Evolutionary conservation across 2,888 invertebrate genomes (phyloP).

Genomic region (Drosophila maculinotata): DNA sequence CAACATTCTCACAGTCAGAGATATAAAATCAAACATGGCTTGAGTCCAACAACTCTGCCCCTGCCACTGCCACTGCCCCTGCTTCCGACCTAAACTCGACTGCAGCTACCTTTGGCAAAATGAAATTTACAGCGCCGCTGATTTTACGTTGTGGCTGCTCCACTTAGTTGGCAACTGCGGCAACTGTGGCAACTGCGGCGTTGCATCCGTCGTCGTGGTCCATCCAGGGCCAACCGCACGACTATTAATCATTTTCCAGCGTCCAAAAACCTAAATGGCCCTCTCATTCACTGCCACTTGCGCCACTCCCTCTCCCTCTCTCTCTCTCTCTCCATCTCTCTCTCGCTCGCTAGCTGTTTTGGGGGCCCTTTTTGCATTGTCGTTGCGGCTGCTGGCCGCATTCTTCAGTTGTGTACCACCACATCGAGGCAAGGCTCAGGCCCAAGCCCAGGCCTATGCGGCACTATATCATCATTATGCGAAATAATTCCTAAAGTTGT

Average conservation of each 20-base stretch:
- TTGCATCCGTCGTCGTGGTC: conserved; percentile 50
- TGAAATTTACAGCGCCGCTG: conserved; percentile 71
- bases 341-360: conserved; percentile 26
- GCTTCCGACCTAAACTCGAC: not conserved
- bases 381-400: conserved; percentile 54
- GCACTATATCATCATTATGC: conserved; percentile 77
- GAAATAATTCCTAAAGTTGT: conserved; percentile 57
- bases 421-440: conserved; percentile 1
- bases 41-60: conserved; percentile 31
- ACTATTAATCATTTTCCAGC: conserved; percentile 79
- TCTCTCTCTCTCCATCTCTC: conserved; percentile 14
- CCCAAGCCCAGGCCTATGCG: conserved; percentile 42
- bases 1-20: conserved; percentile 64
- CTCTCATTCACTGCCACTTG: conserved; percentile 54
- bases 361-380: conserved; percentile 57
- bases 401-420: conserved; percentile 52
- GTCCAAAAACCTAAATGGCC: conserved; percentile 75
- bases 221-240: conserved; percentile 63
- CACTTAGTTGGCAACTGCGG: conserved; percentile 52
- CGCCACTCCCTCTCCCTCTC: conserved; percentile 1
- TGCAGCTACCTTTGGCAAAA: conserved; percentile 50
- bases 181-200: conserved; percentile 40
- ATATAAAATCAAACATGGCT: conserved; percentile 53
- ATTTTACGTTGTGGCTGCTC: conserved; percentile 64
- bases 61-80: conserved; percentile 3